phyloP scores from a whole-genome alignment of 2,797 vertebrate species.

The Emys orbicularis region DNA sequence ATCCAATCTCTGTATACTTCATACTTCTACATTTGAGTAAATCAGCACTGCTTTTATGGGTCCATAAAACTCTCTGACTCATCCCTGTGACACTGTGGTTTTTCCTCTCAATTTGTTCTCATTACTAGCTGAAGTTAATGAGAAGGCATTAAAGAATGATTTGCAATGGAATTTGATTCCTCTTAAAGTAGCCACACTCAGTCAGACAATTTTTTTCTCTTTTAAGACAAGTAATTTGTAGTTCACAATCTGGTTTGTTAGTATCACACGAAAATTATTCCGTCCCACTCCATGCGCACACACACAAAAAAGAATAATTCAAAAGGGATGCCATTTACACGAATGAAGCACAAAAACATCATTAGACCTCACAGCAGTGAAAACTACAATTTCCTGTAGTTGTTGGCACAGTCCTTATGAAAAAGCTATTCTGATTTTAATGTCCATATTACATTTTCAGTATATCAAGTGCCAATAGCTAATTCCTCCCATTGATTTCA shows the following conservation, averaged over 20 bases:
- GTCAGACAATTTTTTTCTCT: conserved; percentile 16
- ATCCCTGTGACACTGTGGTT: conserved; percentile 76
- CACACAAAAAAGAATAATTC: neutral
- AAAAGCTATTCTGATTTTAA: neutral
- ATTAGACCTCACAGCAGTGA: neutral
- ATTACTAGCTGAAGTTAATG: conserved; percentile 80
- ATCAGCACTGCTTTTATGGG: conserved; percentile 81
- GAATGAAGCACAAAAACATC: neutral
- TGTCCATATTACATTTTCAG: neutral
- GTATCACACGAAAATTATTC: conserved; percentile 1
- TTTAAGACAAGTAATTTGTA: conserved; percentile 36
- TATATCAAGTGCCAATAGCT: neutral
- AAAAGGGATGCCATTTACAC: conserved; percentile 19
- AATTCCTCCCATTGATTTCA: neutral
- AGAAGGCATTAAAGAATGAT: conserved; percentile 80
- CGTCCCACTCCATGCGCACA: neutral
- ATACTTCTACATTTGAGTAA: conserved; percentile 77
- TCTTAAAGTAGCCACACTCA: conserved; percentile 58
- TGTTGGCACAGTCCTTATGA: conserved; percentile 4
- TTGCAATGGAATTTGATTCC: conserved; percentile 69
- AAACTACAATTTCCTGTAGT: neutral
- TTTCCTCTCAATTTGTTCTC: conserved; percentile 83
- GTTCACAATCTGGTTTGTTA: conserved; percentile 30
- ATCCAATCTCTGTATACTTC: conserved; percentile 78
- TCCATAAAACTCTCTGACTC: conserved; percentile 83